A percentile compares a stretch with the other conserved stretches of the same genome.
These are phyloP conservation scores for Leptinotarsa texana DNA, from an alignment of 1,140 invertebrate species.

Conservation along the genomic window DNA sequence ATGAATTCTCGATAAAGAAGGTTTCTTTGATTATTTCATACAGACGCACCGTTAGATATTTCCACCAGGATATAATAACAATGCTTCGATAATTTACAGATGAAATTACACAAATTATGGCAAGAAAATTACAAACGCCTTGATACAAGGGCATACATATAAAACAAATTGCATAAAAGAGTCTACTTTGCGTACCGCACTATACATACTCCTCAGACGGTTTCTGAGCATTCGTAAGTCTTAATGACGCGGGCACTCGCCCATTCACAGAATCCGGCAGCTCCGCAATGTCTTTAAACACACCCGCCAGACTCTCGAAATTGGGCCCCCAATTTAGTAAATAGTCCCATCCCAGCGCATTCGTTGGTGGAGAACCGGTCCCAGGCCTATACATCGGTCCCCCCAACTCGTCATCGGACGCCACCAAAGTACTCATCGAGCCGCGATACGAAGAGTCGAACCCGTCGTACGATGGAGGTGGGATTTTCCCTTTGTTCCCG, in stretches of 20 bases:
- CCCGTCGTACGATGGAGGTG: conserved; percentile 82
- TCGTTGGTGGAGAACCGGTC: conserved; percentile 74
- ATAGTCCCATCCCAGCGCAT: conserved; percentile 87
- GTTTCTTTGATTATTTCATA: not conserved
- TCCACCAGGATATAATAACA: not conserved
- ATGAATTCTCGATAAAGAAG: too few species aligned
- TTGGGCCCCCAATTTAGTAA: conserved; percentile 94
- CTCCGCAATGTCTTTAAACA: conserved; percentile 95
- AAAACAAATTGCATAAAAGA: conserved; percentile 30
- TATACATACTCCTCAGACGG: conserved; percentile 81
- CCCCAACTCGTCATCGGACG: conserved; percentile 87
- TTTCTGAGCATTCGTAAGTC: conserved; percentile 72
- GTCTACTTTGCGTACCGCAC: conserved; percentile 27
- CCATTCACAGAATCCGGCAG: conserved; percentile 79
- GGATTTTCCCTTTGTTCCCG: conserved; percentile 62
- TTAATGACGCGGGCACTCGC: conserved; percentile 64
- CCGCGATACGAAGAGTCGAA: conserved; percentile 93
- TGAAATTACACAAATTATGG: conserved; percentile 50
- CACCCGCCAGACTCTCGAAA: conserved; percentile 91
- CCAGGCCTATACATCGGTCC: conserved; percentile 73
- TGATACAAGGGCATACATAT: conserved; percentile 48
- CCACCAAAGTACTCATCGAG: conserved; percentile 88
- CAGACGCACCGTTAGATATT: not conserved
- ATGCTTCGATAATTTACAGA: conserved; percentile 36
- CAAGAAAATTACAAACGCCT: conserved; percentile 50